Conservation (phyloP, 2,888 invertebrate species). For the Rhaphigaster nebulosa region DNA sequence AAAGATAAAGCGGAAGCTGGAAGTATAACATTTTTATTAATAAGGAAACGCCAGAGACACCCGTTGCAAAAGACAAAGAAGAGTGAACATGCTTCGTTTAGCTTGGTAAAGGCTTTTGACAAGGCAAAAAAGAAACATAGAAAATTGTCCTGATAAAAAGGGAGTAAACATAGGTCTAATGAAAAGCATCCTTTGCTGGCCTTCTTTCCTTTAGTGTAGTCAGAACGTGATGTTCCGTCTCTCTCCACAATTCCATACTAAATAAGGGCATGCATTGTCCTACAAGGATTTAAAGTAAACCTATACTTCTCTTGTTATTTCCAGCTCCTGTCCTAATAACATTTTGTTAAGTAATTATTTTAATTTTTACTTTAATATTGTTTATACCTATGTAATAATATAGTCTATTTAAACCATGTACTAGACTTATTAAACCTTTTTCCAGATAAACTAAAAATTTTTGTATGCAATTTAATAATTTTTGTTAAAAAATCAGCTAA, state of each 20-base stretch:
- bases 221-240: neutral
- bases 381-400: too few relatives aligned
- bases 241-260: constrained; percentile 3
- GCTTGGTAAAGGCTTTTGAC: neutral
- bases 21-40: constrained; percentile 4
- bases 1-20: neutral
- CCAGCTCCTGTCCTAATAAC: neutral
- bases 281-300: neutral
- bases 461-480: too few relatives aligned
- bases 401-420: too few relatives aligned
- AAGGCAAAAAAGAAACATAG: constrained; percentile 17
- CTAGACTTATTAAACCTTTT: too few relatives aligned
- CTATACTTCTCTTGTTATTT: neutral
- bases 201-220: constrained; percentile 5
- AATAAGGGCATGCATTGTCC: neutral
- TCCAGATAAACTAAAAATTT: too few relatives aligned
- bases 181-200: neutral
- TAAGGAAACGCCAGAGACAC: neutral
- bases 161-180: constrained; percentile 16
- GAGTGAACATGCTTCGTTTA: neutral
- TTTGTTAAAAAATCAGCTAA: too few relatives aligned
- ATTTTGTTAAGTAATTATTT: neutral
- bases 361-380: too few relatives aligned
- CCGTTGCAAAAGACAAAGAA: neutral
- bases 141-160: constrained; percentile 16